Base-by-base conservation (phyloP, 2,113 vertebrate species). In the Papio anubis region DNA sequence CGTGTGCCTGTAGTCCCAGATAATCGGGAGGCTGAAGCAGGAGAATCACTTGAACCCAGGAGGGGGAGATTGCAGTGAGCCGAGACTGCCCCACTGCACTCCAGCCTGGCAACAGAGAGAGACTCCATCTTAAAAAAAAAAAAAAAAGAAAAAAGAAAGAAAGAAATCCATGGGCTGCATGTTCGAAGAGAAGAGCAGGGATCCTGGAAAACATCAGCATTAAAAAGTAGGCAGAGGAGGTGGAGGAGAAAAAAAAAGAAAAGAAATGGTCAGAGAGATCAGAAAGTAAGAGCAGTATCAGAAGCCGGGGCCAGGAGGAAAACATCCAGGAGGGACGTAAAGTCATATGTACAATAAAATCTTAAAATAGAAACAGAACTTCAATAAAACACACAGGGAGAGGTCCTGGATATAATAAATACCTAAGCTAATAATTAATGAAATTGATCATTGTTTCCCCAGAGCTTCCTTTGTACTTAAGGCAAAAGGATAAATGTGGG, bases 1-100 rank as follows among this genome's bases (percentile, higher is more conserved):
- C 2, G 23, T 25, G 23, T 0, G 0, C 8, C 59, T 61, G 57
- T 3, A 59, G 57, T 59, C 9, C 23, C 57, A 59, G 23, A 21
- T 59, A 59, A 3, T 61, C 0, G 23, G 59, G 23, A 61, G 59
- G 59, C 59, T 61, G 59, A 61, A 10, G 59, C 59, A 25, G 23
- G 9, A 61, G 59, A 25, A 61, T 61, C 23, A 8, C 59, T 25
- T 21, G 59, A 61, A 25, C 8, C 8, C 59, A 61, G 59, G 20
- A 61, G 20, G 23, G 7, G 20, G 23, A 61, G 23, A 25, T 4
- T 25, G 23, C 59, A 61, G 57, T 59, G 57, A 55, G 57, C 57
- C 9, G 8, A 59, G 57, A 59, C 3, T 59, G 8, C 20, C 57
- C 57, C 52, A 59, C 23, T 59, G 57, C 57, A 59, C 23, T 59